Base-by-base conservation (phyloP, 2,113 vertebrate genomes). In the Anarrhichthys ocellatus region DNA sequence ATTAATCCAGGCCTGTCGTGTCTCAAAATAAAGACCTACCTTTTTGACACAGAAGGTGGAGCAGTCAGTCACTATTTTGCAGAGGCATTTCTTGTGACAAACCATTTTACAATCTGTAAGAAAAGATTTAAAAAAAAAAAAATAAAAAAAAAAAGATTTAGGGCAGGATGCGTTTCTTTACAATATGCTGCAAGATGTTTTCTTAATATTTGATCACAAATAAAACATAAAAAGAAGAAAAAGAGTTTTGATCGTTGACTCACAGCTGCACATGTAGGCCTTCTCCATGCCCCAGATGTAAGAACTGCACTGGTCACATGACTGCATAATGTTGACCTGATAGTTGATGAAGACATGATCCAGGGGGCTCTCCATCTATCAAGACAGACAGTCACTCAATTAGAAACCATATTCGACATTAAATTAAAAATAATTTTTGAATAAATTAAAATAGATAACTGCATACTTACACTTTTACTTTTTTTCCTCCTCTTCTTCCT, bases 201-300 rank as follows among this genome's bases (percentile, higher is more conserved):
- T 63, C 1, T 50, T 38, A 44, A 10, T 22, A 68, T 72, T 0
- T 58, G 5, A 72, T 62, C 7, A 73, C 1, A 52, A 27, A 68
- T 20, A 22, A 8, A 44, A 24, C 6, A 46, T 46, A 22, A 52
- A 52, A 54, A 74, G n/a, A 38, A 7, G 2, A 34, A 32, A 40
- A 58, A 8, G 2, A 2, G 11, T 32, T 63, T 36, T 78, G 10
- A 38, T 18, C 9, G 18, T 38, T 9, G 69, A 95, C 98, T 97
- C 82, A 99, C 98, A 95, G 18, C 95, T 97, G 94, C 98, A 99
- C 90, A 99, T 96, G 89, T 95, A 96, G 72, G 97, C 97, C 78
- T 98, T 99, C 81, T 99, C 98, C 98, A 99, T 99, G 76, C 95
- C 97, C 98, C 98, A 99, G 94, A 99, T 99, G 91, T 95, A 98